Base-by-base conservation (phyloP, 2,113 vertebrate genomes). In the Progne subis region DNA sequence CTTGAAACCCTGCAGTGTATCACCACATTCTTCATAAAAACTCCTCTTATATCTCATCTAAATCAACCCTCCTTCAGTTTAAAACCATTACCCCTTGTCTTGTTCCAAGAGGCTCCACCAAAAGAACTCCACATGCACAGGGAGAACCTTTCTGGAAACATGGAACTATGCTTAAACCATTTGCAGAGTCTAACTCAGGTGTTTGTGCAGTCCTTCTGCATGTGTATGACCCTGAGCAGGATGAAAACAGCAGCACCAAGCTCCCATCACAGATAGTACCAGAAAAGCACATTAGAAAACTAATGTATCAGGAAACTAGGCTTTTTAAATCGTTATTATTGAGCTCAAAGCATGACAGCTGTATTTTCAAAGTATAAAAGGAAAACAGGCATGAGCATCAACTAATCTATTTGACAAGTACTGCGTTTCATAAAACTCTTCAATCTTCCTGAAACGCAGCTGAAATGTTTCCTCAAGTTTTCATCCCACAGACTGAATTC, bases 151-250 rank as follows among this genome's bases (percentile, higher is more conserved):
- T 43, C 80, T 53, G 37, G 26, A 88, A 91, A 70, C 28, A 61
- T 2, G 18, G 61, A 78, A 39, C 23, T 14, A 52, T 0, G 0
- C 20, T 86, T 47, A 71, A 61, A 76, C 31, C 24, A 55, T 26
- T 31, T 41, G 14, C 20, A 84, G 37, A 71, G 10, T 32, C 18
- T 19, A 64, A 53, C 6, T 49, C 31, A 49, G 47, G 53, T 81
- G 19, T 29, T 56, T 21, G 55, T 52, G 39, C 18, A 57, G 47
- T 46, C 20, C 24, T 91, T 69, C 75, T 78, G n/a, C 43, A 57
- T 0, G 0, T 7, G 17, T 3, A 11, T 6, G n/a, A 53, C 31
- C 20, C n/a, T 37, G 41, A n/a, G 32, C 5, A 21, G 20, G 67
- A 57, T 10, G 17, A 34, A 83, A 70, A 63, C 49, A 88, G 41